phyloP scores from a whole-genome alignment of 1,140 invertebrate genomes.

The Limonius californicus region DNA sequence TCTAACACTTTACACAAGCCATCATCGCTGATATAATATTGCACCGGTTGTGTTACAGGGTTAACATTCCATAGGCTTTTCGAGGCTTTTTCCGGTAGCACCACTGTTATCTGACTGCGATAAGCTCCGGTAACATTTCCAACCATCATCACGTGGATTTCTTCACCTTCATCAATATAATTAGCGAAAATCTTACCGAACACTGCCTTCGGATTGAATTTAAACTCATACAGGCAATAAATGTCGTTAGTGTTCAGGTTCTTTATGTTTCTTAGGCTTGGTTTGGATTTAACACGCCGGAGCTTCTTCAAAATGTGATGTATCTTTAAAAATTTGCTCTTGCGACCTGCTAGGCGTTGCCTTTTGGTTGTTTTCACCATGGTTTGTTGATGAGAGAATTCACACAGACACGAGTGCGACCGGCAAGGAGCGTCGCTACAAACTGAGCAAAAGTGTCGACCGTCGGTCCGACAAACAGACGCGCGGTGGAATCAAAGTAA shows the following conservation, averaged over 20 bases:
- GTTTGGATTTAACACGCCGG: background rate
- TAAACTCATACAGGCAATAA: background rate
- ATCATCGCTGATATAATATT: background rate
- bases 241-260: background rate
- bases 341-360: background rate
- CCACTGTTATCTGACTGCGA: background rate
- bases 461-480: conserved; percentile 19
- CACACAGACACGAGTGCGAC: conserved; percentile 13
- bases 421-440: background rate
- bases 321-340: background rate
- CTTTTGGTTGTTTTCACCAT: background rate
- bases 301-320: background rate
- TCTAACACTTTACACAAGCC: background rate
- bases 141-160: background rate
- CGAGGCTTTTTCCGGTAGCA: background rate
- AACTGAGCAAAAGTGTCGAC: conserved; percentile 21
- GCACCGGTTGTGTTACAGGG: background rate
- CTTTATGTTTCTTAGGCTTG: background rate
- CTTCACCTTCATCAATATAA: background rate
- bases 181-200: background rate
- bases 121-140: background rate
- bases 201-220: background rate
- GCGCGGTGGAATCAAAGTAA: conserved; percentile 13
- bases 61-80: background rate
- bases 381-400: background rate